Conservation (phyloP, 1,140 invertebrate genomes). For the Hirudo medicinalis region DNA sequence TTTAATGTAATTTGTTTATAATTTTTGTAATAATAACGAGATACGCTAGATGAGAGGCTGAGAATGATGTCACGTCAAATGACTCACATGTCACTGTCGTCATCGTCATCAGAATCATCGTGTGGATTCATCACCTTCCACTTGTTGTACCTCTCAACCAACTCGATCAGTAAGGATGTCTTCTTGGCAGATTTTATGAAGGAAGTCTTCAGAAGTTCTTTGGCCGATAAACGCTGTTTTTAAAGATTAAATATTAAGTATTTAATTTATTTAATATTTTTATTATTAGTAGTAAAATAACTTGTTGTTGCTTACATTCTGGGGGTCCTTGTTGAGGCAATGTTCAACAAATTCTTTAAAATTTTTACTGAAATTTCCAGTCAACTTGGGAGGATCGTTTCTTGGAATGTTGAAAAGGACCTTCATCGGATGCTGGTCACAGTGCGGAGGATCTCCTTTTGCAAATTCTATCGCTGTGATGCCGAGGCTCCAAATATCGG, state of each 20-base stretch:
- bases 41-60: too few relatives aligned
- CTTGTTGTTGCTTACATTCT: constrained; percentile 69
- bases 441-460: constrained; percentile 96
- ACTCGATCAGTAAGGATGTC: constrained; percentile 83
- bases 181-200: constrained; percentile 91
- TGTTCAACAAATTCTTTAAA: constrained; percentile 99
- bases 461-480: constrained; percentile 98
- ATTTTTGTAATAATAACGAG: too few relatives aligned
- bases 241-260: background rate
- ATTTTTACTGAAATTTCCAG: constrained; percentile 83
- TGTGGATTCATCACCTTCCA: constrained; percentile 51
- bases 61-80: too few relatives aligned
- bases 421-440: constrained; percentile 95
- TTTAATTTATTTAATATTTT: background rate
- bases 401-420: constrained; percentile 98
- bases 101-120: constrained; percentile 60
- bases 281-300: too few relatives aligned
- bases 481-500: constrained; percentile 97
- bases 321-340: constrained; percentile 98
- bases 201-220: constrained; percentile 80
- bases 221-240: constrained; percentile 72
- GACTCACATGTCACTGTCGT: constrained; percentile 57
- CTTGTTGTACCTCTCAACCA: constrained; percentile 88
- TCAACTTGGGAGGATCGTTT: constrained; percentile 94
- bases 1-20: too few relatives aligned